These are phyloP conservation scores for Musca domestica DNA, from an alignment of 1,140 invertebrate species.

Conservation along the genomic window DNA sequence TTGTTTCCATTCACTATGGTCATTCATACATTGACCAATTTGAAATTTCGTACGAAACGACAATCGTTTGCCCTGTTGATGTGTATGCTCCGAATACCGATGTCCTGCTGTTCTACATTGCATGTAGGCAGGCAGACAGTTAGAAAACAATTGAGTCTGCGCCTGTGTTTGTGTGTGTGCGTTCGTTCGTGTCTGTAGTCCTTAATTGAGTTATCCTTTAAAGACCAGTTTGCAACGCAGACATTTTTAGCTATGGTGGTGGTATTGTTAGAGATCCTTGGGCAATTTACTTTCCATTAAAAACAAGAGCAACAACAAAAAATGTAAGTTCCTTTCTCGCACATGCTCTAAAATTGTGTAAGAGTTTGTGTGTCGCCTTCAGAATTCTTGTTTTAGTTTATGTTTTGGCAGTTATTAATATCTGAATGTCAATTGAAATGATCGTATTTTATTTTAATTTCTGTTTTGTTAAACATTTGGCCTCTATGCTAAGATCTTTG, in stretches of 20 bases:
- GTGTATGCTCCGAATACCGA: neutral
- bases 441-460: neutral
- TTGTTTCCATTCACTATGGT: neutral
- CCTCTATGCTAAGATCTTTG: neutral
- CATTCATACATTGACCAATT: constrained; percentile 13
- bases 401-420: constrained; percentile 20
- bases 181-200: neutral
- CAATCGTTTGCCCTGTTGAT: neutral
- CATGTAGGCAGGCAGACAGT: neutral
- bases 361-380: neutral
- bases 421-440: constrained; percentile 14
- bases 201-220: constrained; percentile 16
- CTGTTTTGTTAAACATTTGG: neutral
- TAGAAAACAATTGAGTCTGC: too few relatives aligned
- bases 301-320: too few relatives aligned
- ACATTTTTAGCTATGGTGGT: too few relatives aligned
- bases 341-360: neutral
- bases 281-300: too few relatives aligned
- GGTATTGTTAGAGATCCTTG: too few relatives aligned
- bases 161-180: too few relatives aligned
- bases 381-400: neutral
- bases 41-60: neutral
- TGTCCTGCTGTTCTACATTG: constrained; percentile 15
- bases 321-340: too few relatives aligned
- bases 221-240: neutral